Evolutionary conservation across 1,140 invertebrate genomes (phyloP).

Genomic region (Oreohelix idahoensis): DNA sequence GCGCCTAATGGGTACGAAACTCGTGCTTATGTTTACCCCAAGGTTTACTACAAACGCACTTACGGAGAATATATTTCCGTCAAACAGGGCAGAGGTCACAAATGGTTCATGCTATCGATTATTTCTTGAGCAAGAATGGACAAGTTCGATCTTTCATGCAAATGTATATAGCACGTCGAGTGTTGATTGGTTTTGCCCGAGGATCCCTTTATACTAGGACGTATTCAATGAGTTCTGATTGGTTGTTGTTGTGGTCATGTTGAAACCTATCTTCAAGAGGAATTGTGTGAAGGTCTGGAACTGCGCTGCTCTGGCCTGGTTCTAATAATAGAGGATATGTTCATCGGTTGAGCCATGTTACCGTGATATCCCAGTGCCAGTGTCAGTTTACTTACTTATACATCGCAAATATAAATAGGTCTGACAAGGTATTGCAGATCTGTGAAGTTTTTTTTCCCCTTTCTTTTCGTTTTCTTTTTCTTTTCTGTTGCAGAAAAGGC

Average conservation of each 20-base stretch:
- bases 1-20: neutral
- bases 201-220: neutral
- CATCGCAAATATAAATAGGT: too few species aligned
- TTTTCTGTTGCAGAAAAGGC: too few species aligned
- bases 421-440: too few species aligned
- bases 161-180: neutral
- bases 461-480: too few species aligned
- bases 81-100: neutral
- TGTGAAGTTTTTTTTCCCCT: too few species aligned
- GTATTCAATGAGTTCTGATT: neutral
- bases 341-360: neutral
- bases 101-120: neutral
- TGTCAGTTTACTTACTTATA: neutral
- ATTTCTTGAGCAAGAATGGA: neutral
- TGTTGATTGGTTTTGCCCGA: neutral
- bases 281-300: neutral
- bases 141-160: conserved; percentile 3
- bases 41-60: neutral
- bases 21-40: neutral
- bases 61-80: neutral
- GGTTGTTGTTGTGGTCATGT: neutral
- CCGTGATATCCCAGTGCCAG: neutral
- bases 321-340: neutral
- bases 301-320: neutral
- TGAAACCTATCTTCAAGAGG: neutral